These are phyloP conservation scores for Trematocara caparti DNA, from an alignment of 2,797 vertebrate species.

Conservation along the genomic window DNA sequence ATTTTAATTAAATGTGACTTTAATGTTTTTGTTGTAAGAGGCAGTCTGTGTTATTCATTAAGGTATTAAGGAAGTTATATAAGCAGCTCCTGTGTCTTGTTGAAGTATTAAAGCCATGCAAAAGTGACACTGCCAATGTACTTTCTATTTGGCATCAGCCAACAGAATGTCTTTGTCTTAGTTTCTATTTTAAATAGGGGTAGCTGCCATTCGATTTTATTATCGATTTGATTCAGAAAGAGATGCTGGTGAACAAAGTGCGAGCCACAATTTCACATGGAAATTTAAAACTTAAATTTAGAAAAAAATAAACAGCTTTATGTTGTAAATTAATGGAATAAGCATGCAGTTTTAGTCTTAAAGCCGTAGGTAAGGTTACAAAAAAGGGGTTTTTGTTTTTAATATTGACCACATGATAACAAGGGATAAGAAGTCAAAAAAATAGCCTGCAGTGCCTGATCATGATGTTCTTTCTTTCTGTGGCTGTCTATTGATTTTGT, in stretches of 20 bases:
- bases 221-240: neutral
- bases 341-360: neutral
- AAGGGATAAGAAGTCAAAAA: neutral
- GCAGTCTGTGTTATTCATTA: neutral
- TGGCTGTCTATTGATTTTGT: neutral
- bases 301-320: accelerated
- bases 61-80: neutral
- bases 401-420: neutral
- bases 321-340: neutral
- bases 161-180: neutral
- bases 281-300: neutral
- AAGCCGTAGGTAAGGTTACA: neutral
- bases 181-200: neutral
- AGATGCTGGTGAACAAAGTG: neutral
- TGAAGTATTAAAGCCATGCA: neutral
- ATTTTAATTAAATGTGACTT: neutral
- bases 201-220: neutral
- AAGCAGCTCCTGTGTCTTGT: neutral
- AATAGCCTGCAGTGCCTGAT: neutral
- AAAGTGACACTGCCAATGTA: neutral
- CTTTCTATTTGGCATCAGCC: neutral
- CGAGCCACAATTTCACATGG: neutral
- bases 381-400: neutral
- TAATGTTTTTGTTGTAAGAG: neutral
- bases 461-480: neutral